Evolutionary conservation across 2,113 vertebrate species (phyloP).

Genomic region (Petaurus breviceps): DNA sequence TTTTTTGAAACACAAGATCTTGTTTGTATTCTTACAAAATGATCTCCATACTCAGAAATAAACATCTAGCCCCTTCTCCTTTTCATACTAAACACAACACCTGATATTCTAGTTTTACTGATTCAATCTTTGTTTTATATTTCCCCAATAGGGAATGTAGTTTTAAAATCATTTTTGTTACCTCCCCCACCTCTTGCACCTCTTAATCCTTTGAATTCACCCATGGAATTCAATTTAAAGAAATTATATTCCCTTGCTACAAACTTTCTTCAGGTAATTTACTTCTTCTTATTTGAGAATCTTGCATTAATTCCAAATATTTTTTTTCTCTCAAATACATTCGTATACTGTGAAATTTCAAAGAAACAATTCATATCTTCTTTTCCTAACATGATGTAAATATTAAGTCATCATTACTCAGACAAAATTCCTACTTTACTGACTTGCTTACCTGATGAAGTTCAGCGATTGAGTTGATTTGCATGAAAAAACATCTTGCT

Average conservation of each 20-base stretch:
- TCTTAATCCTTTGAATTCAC: neutral
- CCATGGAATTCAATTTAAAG: neutral
- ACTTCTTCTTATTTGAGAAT: neutral
- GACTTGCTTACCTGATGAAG: neutral
- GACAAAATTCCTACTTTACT: neutral
- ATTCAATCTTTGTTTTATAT: neutral
- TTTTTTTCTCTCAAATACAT: neutral
- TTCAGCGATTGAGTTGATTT: neutral
- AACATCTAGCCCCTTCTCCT: neutral
- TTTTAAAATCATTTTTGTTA: neutral
- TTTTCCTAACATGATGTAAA: neutral
- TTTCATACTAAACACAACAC: neutral
- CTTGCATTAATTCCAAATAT: neutral
- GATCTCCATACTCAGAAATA: neutral
- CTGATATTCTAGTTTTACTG: neutral
- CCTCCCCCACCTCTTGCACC: neutral
- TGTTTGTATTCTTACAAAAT: neutral
- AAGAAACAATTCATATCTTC: neutral
- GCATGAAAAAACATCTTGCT: neutral
- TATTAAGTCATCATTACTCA: neutral
- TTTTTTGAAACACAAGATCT: too few relatives aligned
- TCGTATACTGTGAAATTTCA: neutral
- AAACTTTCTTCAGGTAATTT: neutral
- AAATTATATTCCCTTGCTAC: neutral
- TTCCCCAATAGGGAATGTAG: neutral